Evolutionary conservation across 2,113 vertebrate species (phyloP).

Genomic region (Rhinoptilus africanus): DNA sequence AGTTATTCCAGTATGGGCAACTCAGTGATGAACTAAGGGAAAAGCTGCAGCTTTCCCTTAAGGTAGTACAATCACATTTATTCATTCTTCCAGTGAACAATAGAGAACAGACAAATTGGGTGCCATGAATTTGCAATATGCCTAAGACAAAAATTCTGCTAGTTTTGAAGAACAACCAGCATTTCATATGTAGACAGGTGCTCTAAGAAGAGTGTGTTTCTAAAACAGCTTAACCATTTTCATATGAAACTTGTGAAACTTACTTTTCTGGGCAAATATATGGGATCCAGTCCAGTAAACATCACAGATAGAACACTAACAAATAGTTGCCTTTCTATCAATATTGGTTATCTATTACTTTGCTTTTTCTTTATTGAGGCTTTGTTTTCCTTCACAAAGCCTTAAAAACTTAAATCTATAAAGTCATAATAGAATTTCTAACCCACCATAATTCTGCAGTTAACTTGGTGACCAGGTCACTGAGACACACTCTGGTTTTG

Average conservation of each 20-base stretch:
- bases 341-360: background rate
- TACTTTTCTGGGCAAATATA: background rate
- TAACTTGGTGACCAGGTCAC: background rate
- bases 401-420: background rate
- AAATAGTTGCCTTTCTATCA: background rate
- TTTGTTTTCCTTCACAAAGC: background rate
- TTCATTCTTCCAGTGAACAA: background rate
- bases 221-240: background rate
- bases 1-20: slow-evolving; percentile 79
- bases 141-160: background rate
- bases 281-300: background rate
- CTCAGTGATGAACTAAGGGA: slow-evolving; percentile 65
- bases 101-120: background rate
- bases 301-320: background rate
- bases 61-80: slow-evolving; percentile 69
- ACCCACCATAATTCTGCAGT: background rate
- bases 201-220: background rate
- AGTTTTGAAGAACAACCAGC: background rate
- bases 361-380: background rate
- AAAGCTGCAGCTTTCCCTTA: slow-evolving; percentile 78
- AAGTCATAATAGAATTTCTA: background rate
- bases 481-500: background rate
- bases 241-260: background rate
- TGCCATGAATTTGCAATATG: background rate
- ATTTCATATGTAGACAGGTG: background rate